These are phyloP conservation scores for Tipula unca DNA, from an alignment of 2,888 invertebrate species.

Conservation along the genomic window DNA sequence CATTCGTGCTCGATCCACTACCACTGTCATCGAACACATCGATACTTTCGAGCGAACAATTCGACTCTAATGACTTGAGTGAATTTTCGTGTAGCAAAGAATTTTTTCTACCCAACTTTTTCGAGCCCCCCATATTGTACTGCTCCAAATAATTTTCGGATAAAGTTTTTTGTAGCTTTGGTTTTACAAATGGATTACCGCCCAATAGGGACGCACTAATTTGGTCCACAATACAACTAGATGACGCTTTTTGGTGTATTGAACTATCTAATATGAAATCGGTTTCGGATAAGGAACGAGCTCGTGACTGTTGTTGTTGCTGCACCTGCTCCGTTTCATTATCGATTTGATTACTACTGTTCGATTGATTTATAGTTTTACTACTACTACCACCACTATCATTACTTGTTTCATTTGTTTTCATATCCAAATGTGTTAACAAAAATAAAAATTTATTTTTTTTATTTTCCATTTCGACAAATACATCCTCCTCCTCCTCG, in stretches of 20 bases:
- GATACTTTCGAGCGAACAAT: slow-evolving; percentile 34
- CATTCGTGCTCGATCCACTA: slow-evolving; percentile 32
- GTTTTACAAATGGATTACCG: slow-evolving; percentile 21
- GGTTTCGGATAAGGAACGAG: slow-evolving; percentile 35
- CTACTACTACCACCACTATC: not conserved
- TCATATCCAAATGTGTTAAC: not conserved
- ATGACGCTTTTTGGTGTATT: not conserved
- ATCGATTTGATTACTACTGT: not conserved
- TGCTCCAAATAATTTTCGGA: slow-evolving; percentile 38
- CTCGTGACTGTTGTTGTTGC: slow-evolving; percentile 29
- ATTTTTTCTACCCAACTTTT: not conserved
- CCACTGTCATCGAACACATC: slow-evolving; percentile 25
- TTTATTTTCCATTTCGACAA: not conserved
- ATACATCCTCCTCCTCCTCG: not conserved
- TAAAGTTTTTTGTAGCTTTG: slow-evolving; percentile 40
- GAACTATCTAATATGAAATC: slow-evolving; percentile 26
- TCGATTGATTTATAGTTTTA: not conserved
- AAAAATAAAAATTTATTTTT: slow-evolving; percentile 9
- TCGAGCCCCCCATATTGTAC: not conserved
- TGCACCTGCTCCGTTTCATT: not conserved
- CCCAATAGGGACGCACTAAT: not conserved
- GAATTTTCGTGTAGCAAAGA: not conserved
- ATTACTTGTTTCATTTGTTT: not conserved
- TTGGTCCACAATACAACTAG: not conserved
- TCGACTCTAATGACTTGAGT: slow-evolving; percentile 26